A percentile compares a stretch with the other conserved stretches of the same genome.
Conservation (phyloP, 2,888 invertebrate genomes). For the Philopedon plagiatum region DNA sequence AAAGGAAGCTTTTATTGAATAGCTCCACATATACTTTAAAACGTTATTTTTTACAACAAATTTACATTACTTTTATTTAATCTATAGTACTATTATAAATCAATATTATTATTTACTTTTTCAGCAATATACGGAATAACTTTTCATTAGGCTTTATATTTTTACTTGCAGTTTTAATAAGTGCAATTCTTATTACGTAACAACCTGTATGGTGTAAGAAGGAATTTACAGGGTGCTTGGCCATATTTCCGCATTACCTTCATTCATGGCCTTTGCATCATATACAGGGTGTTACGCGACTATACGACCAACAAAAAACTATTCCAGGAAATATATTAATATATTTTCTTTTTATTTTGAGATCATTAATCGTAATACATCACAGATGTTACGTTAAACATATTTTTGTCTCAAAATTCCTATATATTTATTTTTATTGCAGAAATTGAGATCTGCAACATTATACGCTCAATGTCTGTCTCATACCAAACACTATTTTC, state of each 20-base stretch:
- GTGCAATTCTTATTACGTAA: slow-evolving; percentile 28
- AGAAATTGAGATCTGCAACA: slow-evolving; percentile 50
- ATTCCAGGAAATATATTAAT: slow-evolving; percentile 55
- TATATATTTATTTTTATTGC: slow-evolving; percentile 35
- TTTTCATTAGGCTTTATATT: slow-evolving; percentile 21
- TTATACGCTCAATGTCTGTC: slow-evolving; percentile 43
- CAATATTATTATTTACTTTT: slow-evolving; percentile 29
- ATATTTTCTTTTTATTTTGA: slow-evolving; percentile 56
- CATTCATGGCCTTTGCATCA: slow-evolving; percentile 27
- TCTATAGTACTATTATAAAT: slow-evolving; percentile 30
- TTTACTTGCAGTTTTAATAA: slow-evolving; percentile 36
- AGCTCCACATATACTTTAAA: slow-evolving; percentile 61
- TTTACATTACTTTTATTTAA: slow-evolving; percentile 55
- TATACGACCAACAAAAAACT: background rate
- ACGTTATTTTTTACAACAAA: slow-evolving; percentile 61
- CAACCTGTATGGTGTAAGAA: background rate
- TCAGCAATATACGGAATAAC: slow-evolving; percentile 24
- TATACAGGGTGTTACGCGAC: slow-evolving; percentile 43
- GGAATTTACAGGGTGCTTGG: background rate
- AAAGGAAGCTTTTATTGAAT: slow-evolving; percentile 61
- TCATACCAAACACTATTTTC: slow-evolving; percentile 31
- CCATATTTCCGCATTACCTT: background rate
- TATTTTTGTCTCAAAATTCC: slow-evolving; percentile 54
- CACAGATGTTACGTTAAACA: slow-evolving; percentile 74
- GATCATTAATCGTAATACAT: slow-evolving; percentile 77